Evolutionary conservation across 2,888 invertebrate species (phyloP), one percentile per base, ranked within the genome.

Genomic region (Podotricha telesiphe): DNA sequence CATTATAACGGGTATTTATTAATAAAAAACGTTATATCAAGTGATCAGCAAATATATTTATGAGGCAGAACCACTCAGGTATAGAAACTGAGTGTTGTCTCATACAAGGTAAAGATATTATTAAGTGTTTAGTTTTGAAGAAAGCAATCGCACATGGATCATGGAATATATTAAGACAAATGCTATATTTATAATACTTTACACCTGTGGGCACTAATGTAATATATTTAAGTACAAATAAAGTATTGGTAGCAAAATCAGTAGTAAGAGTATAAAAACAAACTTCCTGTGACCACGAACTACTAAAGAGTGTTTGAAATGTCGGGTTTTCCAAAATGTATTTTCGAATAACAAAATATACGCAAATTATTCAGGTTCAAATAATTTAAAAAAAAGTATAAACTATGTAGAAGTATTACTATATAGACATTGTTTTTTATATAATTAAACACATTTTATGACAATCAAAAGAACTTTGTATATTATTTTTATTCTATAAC

Each of bases 1-100:
- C 64, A 69, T 71, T 59, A 68, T 75, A 75, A 75, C 73, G 71
- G 75, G n/a, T 50, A 66, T 42, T 22, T 34, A 37, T 28, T 56
- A 45, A 50, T 59, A 70, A 67, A 69, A 67, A 45, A 42, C 37
- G 17, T 47, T 56, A 69, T 58, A 55, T 64, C 51, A 61, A 67
- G 65, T 51, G 65, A 71, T 66, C 64, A 59, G 69, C 65, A 68
- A 66, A 70, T 67, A 45, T 70, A 64, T 70, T 59, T 53, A 48
- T 55, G 48, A 64, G 15, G 51, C 37, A 70, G 59, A 59, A 51
- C 28, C 45, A 45, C 51, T 45, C 11, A 20, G 15, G 13, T 55
- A 56, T 48, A 45, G 45, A 56, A 56, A 15, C 11, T 19, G n/a
- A 62, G 15, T 62, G 48, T 34, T 20, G 50, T 28, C n/a, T n/a